Percentiles rank a stretch among this genome's conserved stretches.
Evolutionary conservation across 2,888 invertebrate species (phyloP).

Genomic region (Apodemia zela): DNA sequence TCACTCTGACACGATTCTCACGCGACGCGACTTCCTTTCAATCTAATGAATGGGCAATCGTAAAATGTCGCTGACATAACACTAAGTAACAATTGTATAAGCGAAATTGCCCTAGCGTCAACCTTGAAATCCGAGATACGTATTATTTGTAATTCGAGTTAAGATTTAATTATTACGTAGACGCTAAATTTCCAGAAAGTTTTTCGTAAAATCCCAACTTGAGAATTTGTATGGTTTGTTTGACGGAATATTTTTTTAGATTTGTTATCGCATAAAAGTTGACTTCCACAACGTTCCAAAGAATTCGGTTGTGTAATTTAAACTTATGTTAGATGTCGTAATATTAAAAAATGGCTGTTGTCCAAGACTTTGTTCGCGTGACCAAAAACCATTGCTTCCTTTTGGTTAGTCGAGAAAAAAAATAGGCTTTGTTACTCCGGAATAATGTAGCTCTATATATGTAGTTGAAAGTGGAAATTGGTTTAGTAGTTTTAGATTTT

Average conservation of each 20-base stretch:
- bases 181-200: background rate
- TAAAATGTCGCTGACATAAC: conserved; percentile 45
- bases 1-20: conserved; percentile 76
- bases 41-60: conserved; percentile 72
- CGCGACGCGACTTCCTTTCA: conserved; percentile 72
- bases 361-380: no score
- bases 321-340: no score
- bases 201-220: background rate
- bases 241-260: background rate
- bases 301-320: background rate
- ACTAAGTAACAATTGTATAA: background rate
- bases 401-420: no score
- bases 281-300: background rate
- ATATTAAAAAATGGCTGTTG: no score
- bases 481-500: no score
- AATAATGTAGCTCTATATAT: no score
- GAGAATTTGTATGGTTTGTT: conserved; percentile 9
- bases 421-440: no score
- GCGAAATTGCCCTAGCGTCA: background rate
- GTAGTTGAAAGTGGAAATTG: no score
- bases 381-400: no score
- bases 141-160: conserved; percentile 2
- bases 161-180: conserved; percentile 4
- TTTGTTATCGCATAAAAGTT: background rate
- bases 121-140: conserved; percentile 1